Evolutionary conservation across 2,888 invertebrate species (phyloP).

Genomic region (Rhimphoctona megacephalus): DNA sequence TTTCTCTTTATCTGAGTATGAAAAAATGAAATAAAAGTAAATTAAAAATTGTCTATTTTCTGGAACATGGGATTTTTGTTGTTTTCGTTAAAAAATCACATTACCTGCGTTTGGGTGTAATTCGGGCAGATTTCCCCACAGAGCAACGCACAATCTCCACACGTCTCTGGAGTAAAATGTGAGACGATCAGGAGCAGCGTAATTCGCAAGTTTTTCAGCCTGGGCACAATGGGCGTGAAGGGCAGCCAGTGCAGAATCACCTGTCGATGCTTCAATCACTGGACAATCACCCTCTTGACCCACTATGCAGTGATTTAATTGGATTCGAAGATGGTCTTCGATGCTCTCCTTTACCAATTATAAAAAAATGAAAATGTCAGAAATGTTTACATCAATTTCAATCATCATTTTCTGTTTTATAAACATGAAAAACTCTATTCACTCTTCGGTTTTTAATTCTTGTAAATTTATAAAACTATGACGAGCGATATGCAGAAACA

Average conservation of each 20-base stretch:
- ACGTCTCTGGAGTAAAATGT: slow-evolving; percentile 82
- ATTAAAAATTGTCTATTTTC: neutral
- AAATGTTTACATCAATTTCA: neutral
- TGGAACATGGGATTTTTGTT: neutral
- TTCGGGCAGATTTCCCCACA: slow-evolving; percentile 93
- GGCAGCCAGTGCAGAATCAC: slow-evolving; percentile 83
- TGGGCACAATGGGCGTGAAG: slow-evolving; percentile 87
- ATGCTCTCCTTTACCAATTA: slow-evolving; percentile 86
- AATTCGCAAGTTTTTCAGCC: slow-evolving; percentile 83
- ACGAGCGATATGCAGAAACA: no score
- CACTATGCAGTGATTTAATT: slow-evolving; percentile 87
- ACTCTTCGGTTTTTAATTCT: no score
- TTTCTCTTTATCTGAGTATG: slow-evolving; percentile 83
- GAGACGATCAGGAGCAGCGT: slow-evolving; percentile 77
- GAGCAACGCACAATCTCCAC: slow-evolving; percentile 88
- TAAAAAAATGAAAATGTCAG: slow-evolving; percentile 30
- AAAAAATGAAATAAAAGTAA: slow-evolving; percentile 74
- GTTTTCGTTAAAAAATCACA: slow-evolving; percentile 45
- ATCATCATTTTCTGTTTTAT: no score
- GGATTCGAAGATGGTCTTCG: slow-evolving; percentile 88
- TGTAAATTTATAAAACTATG: no score
- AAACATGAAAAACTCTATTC: no score
- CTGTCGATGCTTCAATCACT: slow-evolving; percentile 82
- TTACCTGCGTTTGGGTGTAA: slow-evolving; percentile 85
- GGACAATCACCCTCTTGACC: slow-evolving; percentile 86